phyloP scores from a whole-genome alignment of 1,140 invertebrate species.

The Leucophenga varia region DNA sequence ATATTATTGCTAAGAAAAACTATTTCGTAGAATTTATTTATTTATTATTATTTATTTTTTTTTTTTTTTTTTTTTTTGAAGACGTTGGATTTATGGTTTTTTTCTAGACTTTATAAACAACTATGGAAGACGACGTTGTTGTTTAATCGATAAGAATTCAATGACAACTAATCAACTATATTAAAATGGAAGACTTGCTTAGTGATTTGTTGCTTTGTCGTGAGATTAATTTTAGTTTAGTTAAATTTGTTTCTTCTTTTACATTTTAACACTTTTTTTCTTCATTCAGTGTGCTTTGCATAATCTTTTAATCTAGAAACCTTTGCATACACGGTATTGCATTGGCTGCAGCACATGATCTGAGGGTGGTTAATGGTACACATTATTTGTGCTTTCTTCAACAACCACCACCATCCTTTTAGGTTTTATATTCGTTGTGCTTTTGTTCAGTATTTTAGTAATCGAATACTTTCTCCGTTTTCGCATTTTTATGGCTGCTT shows the following conservation, averaged over 20 bases:
- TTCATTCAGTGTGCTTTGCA: slow-evolving; percentile 10
- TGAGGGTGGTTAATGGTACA: slow-evolving; percentile 16
- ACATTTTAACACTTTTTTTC: slow-evolving; percentile 13
- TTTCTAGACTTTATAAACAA: too few relatives aligned
- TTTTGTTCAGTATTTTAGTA: too few relatives aligned
- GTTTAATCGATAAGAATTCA: too few relatives aligned
- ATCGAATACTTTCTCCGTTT: too few relatives aligned
- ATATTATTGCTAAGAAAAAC: neutral
- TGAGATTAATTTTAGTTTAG: slow-evolving; percentile 8
- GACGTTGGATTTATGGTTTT: too few relatives aligned
- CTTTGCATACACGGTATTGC: slow-evolving; percentile 3
- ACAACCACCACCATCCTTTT: slow-evolving; percentile 15
- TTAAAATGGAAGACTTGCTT: slow-evolving; percentile 51
- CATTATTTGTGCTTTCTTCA: too few relatives aligned
- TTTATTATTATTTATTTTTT: slow-evolving; percentile 2
- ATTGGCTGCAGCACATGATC: too few relatives aligned
- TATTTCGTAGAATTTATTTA: neutral
- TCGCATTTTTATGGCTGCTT: too few relatives aligned
- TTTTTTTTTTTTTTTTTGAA: too few relatives aligned
- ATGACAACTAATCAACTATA: slow-evolving; percentile 24
- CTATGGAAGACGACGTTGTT: too few relatives aligned
- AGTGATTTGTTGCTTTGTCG: slow-evolving; percentile 52
- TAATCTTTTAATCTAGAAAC: slow-evolving; percentile 28
- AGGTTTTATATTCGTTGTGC: too few relatives aligned
- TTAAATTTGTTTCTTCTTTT: too few relatives aligned